Evolutionary conservation across 2,888 invertebrate genomes (phyloP), one percentile per base, ranked within the genome.

Genomic region (Gymnoscelis rufifasciata): DNA sequence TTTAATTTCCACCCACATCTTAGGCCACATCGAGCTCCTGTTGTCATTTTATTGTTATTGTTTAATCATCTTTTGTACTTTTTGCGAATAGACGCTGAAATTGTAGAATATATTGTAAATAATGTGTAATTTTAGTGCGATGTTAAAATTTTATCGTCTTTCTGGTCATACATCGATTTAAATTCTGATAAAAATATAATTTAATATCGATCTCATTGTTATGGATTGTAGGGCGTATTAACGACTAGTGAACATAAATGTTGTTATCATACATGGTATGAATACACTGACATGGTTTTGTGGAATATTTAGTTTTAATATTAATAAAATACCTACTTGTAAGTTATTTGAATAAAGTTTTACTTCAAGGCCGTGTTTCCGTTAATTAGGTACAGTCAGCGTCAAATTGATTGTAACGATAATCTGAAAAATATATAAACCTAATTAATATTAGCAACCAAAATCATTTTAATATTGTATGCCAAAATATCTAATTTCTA

Each of bases 181-280:
- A 72, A 70, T 78, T 73, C 76, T 73, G 67, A 68, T 62, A 60
- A 66, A 73, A 74, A 75, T 66, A 71, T 70, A 74, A 74, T 74
- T 73, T 77, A 68, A 78, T 82, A 81, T 76, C 82, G 87, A 87
- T 88, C 87, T 88, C 87, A 87, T 84, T 87, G 84, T 87, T 87
- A 83, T 81, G 75, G 72, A 74, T 76, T 78, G 68, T 77, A 35
- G 35, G 19, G 66, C 72, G 65, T 66, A 64, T 63, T 48, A 81
- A 77, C 71, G 72, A 73, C 31, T 78, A 77, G 74, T 71, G 68
- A 76, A 68, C 71, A 59, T 78, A 73, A 75, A 74, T 76, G 78
- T 86, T 88, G 87, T 88, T 87, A 88, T 87, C 87, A 88, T 88
- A 88, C 88, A 82, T 76, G 84, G 88, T 88, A 86, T 88, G 88